Base-by-base conservation (phyloP, 2,888 invertebrate species). In the Siphlonurus alternatus region DNA sequence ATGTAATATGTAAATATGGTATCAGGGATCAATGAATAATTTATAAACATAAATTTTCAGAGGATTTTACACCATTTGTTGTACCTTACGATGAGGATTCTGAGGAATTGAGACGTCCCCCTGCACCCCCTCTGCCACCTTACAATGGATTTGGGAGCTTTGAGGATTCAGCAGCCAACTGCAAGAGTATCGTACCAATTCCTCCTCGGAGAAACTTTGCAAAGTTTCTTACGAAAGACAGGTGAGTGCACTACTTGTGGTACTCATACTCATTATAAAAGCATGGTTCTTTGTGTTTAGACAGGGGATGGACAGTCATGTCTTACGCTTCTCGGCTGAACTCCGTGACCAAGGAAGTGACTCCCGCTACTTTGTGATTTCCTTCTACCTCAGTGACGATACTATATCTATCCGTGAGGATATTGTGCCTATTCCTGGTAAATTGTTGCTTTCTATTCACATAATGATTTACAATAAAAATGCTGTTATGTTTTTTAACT, bases 121-220 rank as follows among this genome's bases (percentile, higher is more conserved):
- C 81, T 1, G 75, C 81, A 68, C 67, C 68, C 2, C 68, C 67
- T 71, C 72, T 88, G 59, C 93, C 94, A 0, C 93, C 93, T 0
- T 94, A 90, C 83, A 94, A 93, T 72, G 94, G 94, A 2, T 93
- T 86, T 76, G 95, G 95, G 0, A 84, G 86, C 0, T 88, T 90
- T 72, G 92, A 92, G 66, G 94, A 95, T 73, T 93, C 93, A 0
- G 88, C 92, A 7, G 87, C 87, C 69, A 93, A 93, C 72, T 93
- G 93, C 72, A 81, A 85, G 61, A 85, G 86, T 0, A 84, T 94
- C 0, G 83, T 88, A 69, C 89, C 90, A 0, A 88, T 88, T 73
- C 79, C 89, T 1, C 89, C 89, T 0, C 83, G 84, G 69, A 78
- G 81, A 7, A 88, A 93, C 74, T 88, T 91, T 70, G 81, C 86